These are phyloP conservation scores for Euborellia annulipes DNA, from an alignment of 1,140 invertebrate species.

Conservation along the genomic window DNA sequence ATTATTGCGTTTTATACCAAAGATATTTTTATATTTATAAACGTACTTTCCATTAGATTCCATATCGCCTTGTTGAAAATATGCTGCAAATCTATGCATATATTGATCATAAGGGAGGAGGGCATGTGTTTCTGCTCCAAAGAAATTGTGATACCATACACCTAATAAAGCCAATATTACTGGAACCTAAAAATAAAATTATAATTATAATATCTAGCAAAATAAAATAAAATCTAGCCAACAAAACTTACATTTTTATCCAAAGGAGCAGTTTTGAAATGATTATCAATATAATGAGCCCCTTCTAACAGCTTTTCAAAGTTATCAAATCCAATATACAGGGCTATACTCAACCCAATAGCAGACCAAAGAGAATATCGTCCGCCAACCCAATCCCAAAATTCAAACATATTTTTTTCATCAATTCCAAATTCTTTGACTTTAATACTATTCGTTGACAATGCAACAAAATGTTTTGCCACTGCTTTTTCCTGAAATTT, in stretches of 20 bases:
- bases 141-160: slow-evolving; percentile 94
- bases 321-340: slow-evolving; percentile 90
- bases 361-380: slow-evolving; percentile 97
- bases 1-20: no score
- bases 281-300: slow-evolving; percentile 87
- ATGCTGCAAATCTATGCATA: slow-evolving; percentile 94
- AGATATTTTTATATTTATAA: no score
- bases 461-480: slow-evolving; percentile 93
- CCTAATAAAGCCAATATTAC: slow-evolving; percentile 88
- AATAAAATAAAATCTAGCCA: not conserved
- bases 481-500: slow-evolving; percentile 57
- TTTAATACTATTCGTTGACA: slow-evolving; percentile 88
- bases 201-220: slow-evolving; percentile 7
- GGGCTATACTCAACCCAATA: slow-evolving; percentile 89
- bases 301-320: slow-evolving; percentile 85
- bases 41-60: slow-evolving; percentile 98
- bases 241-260: slow-evolving; percentile 71
- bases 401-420: slow-evolving; percentile 95
- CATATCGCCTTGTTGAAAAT: slow-evolving; percentile 99
- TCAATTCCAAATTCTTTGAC: slow-evolving; percentile 96
- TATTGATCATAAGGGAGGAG: slow-evolving; percentile 98
- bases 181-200: slow-evolving; percentile 52
- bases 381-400: slow-evolving; percentile 99
- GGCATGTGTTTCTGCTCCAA: slow-evolving; percentile 86
- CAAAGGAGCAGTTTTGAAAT: slow-evolving; percentile 77